Evolutionary conservation across 2,888 invertebrate genomes (phyloP), one percentile per base, ranked within the genome.

Genomic region (Cryptophagus acutangulus): DNA sequence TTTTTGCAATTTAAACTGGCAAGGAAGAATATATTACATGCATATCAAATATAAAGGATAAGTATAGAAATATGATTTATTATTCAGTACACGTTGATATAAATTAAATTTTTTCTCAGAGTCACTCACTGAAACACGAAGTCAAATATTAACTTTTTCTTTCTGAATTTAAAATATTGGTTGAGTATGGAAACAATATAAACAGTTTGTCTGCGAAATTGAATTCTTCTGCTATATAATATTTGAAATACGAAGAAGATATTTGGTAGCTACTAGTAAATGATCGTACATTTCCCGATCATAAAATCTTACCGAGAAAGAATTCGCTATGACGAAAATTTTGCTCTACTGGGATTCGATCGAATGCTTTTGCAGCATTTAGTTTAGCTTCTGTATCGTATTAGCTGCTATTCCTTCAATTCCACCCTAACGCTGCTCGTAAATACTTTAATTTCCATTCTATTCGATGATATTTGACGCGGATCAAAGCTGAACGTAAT

Each of bases 281-380:
- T 43, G 46, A 43, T 46, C 41, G 42, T 43, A 43, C 40, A 46
- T 46, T 46, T 46, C 40, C 40, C 46, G 43, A 46, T 46, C 46
- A 38, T 46, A 46, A 46, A 43, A 46, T 43, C 46, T 33, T 36
- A 18, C 20, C 36, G 28, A 33, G 46, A 36, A 46, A 43, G 42
- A 43, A 36, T 39, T 31, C 36, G 29, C 39, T 33, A 33, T 36
- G 43, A 36, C 39, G 36, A 36, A 42, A 40, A 43, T 46, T 39
- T 39, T 36, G 35, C 40, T 40, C 38, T 40, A 17, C 29, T 33
- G 43, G 36, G 43, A 39, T 35, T 40, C 40, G 34, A 34, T 24
- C 43, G 46, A 46, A 37, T 46, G 46, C 46, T 37, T 40, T 35
- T 41, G 43, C 43, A 43, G 40, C 36, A 36, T 43, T 39, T 20